Evolutionary conservation across 2,797 vertebrate species (phyloP).

Genomic region (Calcarius lapponicus): DNA sequence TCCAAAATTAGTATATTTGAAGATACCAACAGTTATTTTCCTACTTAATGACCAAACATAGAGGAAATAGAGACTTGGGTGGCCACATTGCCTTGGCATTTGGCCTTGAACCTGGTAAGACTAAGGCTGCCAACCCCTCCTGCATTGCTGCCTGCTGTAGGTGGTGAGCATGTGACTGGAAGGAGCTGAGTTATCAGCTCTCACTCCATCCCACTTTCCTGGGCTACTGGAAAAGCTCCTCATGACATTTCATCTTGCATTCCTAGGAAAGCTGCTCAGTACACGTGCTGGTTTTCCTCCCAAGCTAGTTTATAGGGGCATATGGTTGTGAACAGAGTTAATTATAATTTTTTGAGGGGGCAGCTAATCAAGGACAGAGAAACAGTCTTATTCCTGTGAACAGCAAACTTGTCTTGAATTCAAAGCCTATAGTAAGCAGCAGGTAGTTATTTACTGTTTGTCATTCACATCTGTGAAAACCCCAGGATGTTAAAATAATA

Average conservation of each 20-base stretch:
- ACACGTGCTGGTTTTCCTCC: neutral
- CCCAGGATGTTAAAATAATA: neutral
- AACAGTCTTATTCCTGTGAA: neutral
- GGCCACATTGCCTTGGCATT: neutral
- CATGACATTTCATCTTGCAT: neutral
- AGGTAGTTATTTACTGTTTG: neutral
- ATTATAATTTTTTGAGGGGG: neutral
- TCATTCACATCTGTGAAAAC: neutral
- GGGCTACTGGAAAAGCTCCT: neutral
- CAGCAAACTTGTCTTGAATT: neutral
- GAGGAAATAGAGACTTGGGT: neutral
- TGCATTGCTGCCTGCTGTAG: neutral
- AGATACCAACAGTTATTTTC: neutral
- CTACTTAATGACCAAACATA: neutral
- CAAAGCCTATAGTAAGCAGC: neutral
- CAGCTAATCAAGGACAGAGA: neutral
- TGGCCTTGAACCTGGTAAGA: neutral
- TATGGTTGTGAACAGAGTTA: neutral
- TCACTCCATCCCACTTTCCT: neutral
- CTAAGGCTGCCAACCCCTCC: fast-evolving
- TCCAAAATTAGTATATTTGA: neutral
- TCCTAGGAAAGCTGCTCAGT: neutral
- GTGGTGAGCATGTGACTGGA: neutral
- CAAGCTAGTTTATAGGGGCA: neutral
- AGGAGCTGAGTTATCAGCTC: neutral